These are phyloP conservation scores for Melinaea marsaeus DNA, from an alignment of 2,888 invertebrate genomes.

Conservation along the genomic window DNA sequence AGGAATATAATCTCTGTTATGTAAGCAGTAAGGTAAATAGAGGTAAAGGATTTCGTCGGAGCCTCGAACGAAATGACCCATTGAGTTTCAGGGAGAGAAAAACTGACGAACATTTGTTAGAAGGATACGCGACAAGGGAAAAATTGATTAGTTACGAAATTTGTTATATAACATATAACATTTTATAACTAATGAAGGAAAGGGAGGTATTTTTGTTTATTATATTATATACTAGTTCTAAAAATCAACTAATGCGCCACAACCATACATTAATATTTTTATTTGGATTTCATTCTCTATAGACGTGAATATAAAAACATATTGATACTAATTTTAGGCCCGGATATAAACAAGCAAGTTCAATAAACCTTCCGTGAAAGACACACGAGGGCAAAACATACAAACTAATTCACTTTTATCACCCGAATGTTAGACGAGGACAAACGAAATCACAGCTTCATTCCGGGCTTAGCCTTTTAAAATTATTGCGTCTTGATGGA, in stretches of 20 bases:
- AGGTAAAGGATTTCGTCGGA: slow-evolving; percentile 22
- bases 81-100: slow-evolving; percentile 35
- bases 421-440: not conserved
- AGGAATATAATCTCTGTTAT: slow-evolving; percentile 49
- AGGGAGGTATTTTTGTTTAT: no score
- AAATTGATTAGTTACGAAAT: slow-evolving; percentile 15
- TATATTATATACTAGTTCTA: no score
- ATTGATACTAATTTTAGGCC: not conserved
- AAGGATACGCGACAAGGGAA: slow-evolving; percentile 31
- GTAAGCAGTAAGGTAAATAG: slow-evolving; percentile 35
- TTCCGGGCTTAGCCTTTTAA: slow-evolving; percentile 44
- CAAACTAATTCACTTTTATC: slow-evolving; percentile 16
- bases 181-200: no score
- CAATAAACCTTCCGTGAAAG: not conserved
- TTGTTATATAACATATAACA: no score
- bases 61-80: slow-evolving; percentile 44
- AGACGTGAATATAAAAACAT: not conserved
- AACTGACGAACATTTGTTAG: slow-evolving; percentile 36
- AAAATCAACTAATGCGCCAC: not conserved
- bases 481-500: slow-evolving; percentile 66
- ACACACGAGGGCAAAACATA: slow-evolving; percentile 8
- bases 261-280: not conserved
- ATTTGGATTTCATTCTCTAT: not conserved
- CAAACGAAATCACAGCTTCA: slow-evolving; percentile 28
- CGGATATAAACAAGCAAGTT: no score